Evolutionary conservation across 2,888 invertebrate species (phyloP), one percentile per base, ranked within the genome.

Genomic region (Drosophila austrosaltans): DNA sequence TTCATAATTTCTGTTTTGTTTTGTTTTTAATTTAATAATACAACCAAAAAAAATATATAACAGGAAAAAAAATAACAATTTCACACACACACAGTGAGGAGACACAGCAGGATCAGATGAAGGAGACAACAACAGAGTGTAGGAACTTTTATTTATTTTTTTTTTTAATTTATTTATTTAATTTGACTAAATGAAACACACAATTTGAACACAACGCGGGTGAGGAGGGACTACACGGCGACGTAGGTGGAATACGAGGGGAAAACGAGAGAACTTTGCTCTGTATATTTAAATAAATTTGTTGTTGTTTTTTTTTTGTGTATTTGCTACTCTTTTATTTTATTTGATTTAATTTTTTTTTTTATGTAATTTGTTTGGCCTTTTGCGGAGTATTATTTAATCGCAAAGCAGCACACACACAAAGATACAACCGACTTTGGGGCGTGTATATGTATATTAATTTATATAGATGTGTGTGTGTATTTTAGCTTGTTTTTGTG

Each of bases 361-460:
- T 77, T 83, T 83, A 81, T 88, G 74, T 88, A 81, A 81, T 89
- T 85, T 88, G 87, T 77, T 82, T 82, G 85, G 82, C 77, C 81
- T 88, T 85, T 83, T 77, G 82, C 72, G 82, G 82, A 89, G 85
- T 85, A 85, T 85, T 85, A 85, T 85, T 89, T 89, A 85, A 85
- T 85, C 89, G 80, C 80, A 73, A 74, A 67, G 70, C 66, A 70
- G 74, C 72, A 69, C 63, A 60, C 48, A 48, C 58, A 42, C 63
- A 57, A 16, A 16, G 16, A 40, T 28, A 7, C 42, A 64, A 53
- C 57, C 60, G 63, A 64, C 63, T 67, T 71, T 67, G 68, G 69
- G 61, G 69, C 69, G 62, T 67, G 32, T 61, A 30, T 69, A 25
- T 69, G 56, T 71, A 65, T 62, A 65, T 62, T 53, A 64, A 32